Base-by-base conservation (phyloP, 1,140 invertebrate species). In the Laodelphax striatellus region DNA sequence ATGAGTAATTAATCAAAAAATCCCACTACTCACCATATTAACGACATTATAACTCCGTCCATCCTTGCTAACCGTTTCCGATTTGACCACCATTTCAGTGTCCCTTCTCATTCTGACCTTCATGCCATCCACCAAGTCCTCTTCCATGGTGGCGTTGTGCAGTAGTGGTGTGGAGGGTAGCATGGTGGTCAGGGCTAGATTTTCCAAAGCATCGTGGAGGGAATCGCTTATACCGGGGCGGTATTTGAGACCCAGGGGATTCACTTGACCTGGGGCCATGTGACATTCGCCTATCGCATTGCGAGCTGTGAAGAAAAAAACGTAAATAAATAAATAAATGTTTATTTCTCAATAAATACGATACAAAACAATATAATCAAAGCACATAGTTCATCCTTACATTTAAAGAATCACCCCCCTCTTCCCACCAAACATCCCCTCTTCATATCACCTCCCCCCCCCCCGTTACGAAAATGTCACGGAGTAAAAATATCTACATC, bases 31-130 rank as follows among this genome's bases (percentile, higher is more conserved):
- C 74, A 88, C 87, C 84, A 92, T 83, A 58, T 84, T 84, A 1
- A 92, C 86, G 58, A 89, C 78, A 68, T 87, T 80, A 65, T 80
- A 80, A 61, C 77, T 80, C 64, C 83, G 82, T 21, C 87, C 86
- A 71, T 86, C 81, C 63, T 81, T 80, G 17, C 82, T 78, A 58
- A 84, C 80, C 1, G 80, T 82, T 74, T 87, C 82, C 5, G 87
- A 79, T 57, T 81, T 80, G 14, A 91, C 80, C 8, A 90, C 78
- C 64, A 81, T 81, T 69, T 90, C 87, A 9, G 77, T 80, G 65
- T 89, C 84, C 66, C 89, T 73, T 71, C 79, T 84, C 19, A 69
- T 14, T 43, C 63, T 14, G 22, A 46, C 43, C 13, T 43, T 16
- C 11, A 46, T 34, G 44, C 55, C 46, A 64, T 44, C 52, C 38